These are phyloP conservation scores for Crotalus helleri DNA, from an alignment of 2,113 vertebrate species.

Conservation along the genomic window DNA sequence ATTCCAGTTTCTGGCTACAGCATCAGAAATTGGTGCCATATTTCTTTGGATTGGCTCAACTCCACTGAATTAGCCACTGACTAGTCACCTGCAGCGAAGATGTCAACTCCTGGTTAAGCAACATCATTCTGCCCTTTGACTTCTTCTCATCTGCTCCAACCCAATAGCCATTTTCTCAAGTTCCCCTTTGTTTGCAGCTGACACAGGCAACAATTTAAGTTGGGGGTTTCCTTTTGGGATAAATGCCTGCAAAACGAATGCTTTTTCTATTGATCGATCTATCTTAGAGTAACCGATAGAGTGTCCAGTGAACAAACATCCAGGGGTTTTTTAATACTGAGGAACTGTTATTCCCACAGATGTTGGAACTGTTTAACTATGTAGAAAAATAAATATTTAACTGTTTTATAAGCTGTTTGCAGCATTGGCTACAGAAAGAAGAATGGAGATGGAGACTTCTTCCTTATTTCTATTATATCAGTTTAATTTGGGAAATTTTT, in stretches of 20 bases:
- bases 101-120: not conserved
- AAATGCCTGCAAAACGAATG: not conserved
- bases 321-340: not conserved
- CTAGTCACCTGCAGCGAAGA: not conserved
- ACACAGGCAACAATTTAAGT: not conserved
- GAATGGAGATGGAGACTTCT: conserved; percentile 35
- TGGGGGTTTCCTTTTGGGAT: not conserved
- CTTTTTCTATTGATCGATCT: not conserved
- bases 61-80: not conserved
- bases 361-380: not conserved
- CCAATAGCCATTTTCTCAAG: fast-evolving
- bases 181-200: not conserved
- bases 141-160: not conserved
- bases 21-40: fast-evolving
- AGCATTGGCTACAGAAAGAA: not conserved
- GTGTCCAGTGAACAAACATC: not conserved
- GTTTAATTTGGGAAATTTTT: conserved; percentile 45
- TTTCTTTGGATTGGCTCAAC: not conserved
- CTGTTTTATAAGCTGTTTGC: fast-evolving
- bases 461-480: conserved; percentile 43
- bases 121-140: not conserved
- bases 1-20: fast-evolving
- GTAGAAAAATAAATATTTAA: not conserved
- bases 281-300: not conserved
- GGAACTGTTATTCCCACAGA: not conserved